Evolutionary conservation across 1,140 invertebrate genomes (phyloP).

Genomic region (Drosophila kohkoa): DNA sequence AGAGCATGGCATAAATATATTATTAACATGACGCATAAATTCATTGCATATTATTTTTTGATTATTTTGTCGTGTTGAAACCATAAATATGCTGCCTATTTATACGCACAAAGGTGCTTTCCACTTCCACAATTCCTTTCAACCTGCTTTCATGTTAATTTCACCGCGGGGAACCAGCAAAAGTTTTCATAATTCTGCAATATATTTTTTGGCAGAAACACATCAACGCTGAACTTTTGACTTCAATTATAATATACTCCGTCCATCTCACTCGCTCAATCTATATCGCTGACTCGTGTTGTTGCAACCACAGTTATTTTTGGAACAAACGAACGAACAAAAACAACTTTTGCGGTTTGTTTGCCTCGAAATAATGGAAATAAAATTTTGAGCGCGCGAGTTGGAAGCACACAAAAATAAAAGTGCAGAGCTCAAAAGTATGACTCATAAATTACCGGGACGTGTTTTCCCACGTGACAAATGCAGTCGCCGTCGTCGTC

Average conservation of each 20-base stretch:
- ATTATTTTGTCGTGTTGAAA: not conserved
- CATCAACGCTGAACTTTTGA: conserved; percentile 32
- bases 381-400: conserved; percentile 43
- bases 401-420: conserved; percentile 32
- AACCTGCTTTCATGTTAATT: not conserved
- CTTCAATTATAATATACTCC: not conserved
- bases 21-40: conserved; percentile 36
- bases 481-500: conserved; percentile 42
- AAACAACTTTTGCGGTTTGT: conserved; percentile 66
- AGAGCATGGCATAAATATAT: conserved; percentile 60
- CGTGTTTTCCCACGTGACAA: conserved; percentile 69
- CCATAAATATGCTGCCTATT: conserved; percentile 3
- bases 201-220: conserved; percentile 22
- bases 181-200: conserved; percentile 15
- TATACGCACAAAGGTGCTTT: not conserved
- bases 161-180: not conserved
- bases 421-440: conserved; percentile 57
- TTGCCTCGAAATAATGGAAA: conserved; percentile 64
- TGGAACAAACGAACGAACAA: conserved; percentile 14
- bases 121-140: not conserved
- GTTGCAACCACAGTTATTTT: conserved; percentile 47
- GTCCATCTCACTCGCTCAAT: not conserved
- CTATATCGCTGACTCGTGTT: not conserved
- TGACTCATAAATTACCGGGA: conserved; percentile 76
- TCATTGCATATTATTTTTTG: conserved; percentile 34